Conservation (phyloP, 1,140 invertebrate species). For the Psix sp. region DNA sequence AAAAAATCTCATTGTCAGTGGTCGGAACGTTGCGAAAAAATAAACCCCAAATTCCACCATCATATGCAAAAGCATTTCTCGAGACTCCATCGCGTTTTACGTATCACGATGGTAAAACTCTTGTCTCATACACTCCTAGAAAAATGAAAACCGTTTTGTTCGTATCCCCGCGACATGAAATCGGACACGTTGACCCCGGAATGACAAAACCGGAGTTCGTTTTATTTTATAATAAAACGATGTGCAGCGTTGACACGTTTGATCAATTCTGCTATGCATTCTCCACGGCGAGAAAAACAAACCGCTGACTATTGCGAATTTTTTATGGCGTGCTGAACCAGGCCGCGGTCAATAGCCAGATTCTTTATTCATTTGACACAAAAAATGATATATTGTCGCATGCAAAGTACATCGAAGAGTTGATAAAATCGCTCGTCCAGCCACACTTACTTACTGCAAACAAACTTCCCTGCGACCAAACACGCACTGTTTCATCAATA, state of each 20-base stretch:
- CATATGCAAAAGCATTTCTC: conserved; percentile 25
- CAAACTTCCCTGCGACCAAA: background rate
- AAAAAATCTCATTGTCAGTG: background rate
- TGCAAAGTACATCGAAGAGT: conserved; percentile 2
- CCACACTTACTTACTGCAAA: conserved; percentile 2
- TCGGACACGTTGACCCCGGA: background rate
- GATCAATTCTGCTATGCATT: conserved; percentile 65
- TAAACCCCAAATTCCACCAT: conserved; percentile 68
- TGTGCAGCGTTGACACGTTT: conserved; percentile 65
- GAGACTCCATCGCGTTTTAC: background rate
- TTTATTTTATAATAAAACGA: conserved; percentile 64
- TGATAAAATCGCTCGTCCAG: background rate
- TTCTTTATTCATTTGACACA: conserved; percentile 2
- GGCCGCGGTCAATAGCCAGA: conserved; percentile 14
- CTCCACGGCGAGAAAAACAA: conserved; percentile 56
- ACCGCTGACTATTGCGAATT: conserved; percentile 62
- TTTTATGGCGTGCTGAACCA: conserved; percentile 57
- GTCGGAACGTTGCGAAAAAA: conserved; percentile 72
- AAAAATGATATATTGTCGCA: conserved; percentile 1
- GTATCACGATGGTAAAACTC: conserved; percentile 49
- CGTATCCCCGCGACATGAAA: conserved; percentile 4
- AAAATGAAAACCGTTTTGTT: conserved; percentile 26
- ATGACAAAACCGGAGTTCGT: conserved; percentile 60
- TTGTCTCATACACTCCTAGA: conserved; percentile 23
- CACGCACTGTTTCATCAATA: background rate